Base-by-base conservation (phyloP, 2,888 invertebrate genomes). In the Leptopterna dolabrata region DNA sequence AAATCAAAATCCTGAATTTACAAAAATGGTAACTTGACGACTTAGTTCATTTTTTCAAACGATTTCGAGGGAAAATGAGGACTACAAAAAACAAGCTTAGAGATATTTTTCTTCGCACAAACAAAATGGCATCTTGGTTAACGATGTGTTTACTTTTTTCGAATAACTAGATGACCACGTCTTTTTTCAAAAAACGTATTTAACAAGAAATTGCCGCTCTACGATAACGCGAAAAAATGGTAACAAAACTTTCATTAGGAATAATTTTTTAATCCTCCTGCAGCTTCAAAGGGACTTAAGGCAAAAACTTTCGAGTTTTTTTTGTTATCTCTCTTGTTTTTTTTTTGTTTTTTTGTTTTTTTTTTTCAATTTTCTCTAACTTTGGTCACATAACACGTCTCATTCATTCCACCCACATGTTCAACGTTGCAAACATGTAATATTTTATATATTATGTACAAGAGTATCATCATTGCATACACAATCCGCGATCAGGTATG, bases 171-270 rank as follows among this genome's bases (percentile, higher is more conserved):
- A 83, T 83, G 83, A 70, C 83, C 83, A 70, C 43, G 43, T 24
- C 78, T 78, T 27, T 78, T 78, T 73, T 73, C 16, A 36, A 73
- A 73, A 73, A 73, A 73, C 41, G 13, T 19, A 27, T 30, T 14
- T 51, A 70, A 83, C 83, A n/a, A 83, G 71, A 24, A 36, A 70
- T 63, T 45, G 71, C 70, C 70, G 63, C 70, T 30, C 30, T 85
- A 83, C 73, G 76, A 73, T 29, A 30, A 51, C 73, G 45, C 85
- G 76, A 71, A 85, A 71, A 81, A 85, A 85, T 85, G 85, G 85
- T 85, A 85, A 85, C 85, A 43, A 85, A 85, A 73, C 30, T 85
- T 85, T 76, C 71, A 85, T 85, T 85, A 85, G 85, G 85, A 85
- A 76, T 55, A 81, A 51, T 47, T 73, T 81, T 85, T 85, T 85